Conservation (phyloP, 1,140 invertebrate species). For the Steinernema khuongi region DNA sequence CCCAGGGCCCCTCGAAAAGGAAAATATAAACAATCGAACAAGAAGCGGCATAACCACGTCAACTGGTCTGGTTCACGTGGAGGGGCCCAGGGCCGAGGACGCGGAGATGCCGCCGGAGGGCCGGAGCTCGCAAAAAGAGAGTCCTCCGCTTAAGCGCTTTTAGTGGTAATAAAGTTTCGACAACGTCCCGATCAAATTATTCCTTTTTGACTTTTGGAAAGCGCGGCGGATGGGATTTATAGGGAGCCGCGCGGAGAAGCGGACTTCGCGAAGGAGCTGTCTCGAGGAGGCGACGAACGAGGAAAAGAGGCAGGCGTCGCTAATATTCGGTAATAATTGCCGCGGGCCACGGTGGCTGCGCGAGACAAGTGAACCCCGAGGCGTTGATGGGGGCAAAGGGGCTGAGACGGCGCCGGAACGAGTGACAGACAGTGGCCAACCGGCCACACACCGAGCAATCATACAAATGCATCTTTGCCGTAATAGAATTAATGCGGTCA, state of each 20-base stretch:
- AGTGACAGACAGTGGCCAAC: neutral
- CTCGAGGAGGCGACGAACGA: neutral
- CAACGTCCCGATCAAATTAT: conserved; percentile 13
- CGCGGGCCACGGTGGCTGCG: neutral
- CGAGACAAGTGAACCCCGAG: neutral
- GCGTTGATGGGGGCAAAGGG: neutral
- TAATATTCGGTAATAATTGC: neutral
- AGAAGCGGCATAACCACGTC: conserved; percentile 5
- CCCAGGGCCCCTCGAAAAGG: neutral
- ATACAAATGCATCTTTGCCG: neutral
- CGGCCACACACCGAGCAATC: neutral
- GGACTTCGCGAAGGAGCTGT: too few species aligned
- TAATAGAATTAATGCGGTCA: conserved; percentile 15
- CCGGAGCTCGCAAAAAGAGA: neutral
- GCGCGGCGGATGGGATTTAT: neutral
- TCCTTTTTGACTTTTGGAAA: conserved; percentile 4
- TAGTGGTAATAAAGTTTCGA: conserved; percentile 15
- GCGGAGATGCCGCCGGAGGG: neutral
- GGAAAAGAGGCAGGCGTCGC: neutral
- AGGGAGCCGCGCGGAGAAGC: too few species aligned
- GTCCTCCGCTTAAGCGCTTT: conserved; percentile 6
- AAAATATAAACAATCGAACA: neutral
- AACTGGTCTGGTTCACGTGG: neutral
- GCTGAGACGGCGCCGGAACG: neutral
- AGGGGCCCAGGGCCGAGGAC: neutral